phyloP scores from a whole-genome alignment of 1,140 invertebrate genomes.

The Sinella curviseta region DNA sequence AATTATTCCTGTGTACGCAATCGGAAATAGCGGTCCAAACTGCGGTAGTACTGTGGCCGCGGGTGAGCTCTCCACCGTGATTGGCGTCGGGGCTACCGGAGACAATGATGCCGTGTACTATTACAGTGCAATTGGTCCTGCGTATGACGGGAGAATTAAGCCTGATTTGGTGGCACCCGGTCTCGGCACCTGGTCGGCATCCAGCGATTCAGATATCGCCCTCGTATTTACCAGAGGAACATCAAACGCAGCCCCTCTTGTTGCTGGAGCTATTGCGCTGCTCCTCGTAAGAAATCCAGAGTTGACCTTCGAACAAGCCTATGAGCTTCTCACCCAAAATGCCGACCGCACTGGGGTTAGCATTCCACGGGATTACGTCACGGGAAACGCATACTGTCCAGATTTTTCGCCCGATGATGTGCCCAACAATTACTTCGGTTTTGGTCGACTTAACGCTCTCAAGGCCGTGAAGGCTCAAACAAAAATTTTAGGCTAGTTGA shows the following conservation, averaged over 20 bases:
- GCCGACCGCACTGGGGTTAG: neutral
- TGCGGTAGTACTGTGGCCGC: conserved; percentile 22
- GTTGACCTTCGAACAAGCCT: neutral
- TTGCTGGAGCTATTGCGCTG: neutral
- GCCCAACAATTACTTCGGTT: neutral
- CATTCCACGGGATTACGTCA: neutral
- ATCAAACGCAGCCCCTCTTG: neutral
- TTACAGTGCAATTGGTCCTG: conserved; percentile 21
- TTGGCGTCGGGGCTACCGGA: conserved; percentile 35
- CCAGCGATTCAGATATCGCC: neutral
- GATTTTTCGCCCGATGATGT: neutral
- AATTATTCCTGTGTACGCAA: conserved; percentile 21
- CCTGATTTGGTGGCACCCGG: conserved; percentile 34
- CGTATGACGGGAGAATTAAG: neutral
- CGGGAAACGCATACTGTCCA: neutral
- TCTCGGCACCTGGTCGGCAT: neutral
- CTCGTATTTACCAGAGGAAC: neutral
- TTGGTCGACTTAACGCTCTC: neutral
- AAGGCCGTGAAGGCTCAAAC: neutral
- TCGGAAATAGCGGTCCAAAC: neutral
- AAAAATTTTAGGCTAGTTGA: neutral
- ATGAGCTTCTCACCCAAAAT: neutral
- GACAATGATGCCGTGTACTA: neutral
- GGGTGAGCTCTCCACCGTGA: conserved; percentile 11
- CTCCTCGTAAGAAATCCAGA: neutral